Evolutionary conservation across 2,113 vertebrate species (phyloP).

Genomic region (Sisor rabdophorus): DNA sequence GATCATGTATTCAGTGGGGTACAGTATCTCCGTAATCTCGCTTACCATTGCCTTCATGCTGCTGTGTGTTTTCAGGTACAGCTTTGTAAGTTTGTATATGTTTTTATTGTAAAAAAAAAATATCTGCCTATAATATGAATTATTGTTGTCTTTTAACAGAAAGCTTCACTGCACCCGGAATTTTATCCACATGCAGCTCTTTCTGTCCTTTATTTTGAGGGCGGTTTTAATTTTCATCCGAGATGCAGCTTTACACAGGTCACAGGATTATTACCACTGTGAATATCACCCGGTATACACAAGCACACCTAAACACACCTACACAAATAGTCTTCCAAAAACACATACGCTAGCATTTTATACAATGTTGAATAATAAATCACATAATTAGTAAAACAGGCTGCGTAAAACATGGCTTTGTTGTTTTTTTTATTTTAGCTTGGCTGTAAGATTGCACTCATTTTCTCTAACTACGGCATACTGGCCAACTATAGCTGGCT

Average conservation of each 20-base stretch:
- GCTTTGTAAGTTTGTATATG: no score
- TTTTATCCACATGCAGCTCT: conserved; percentile 94
- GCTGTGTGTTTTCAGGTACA: conserved; percentile 50
- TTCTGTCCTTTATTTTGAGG: conserved; percentile 86
- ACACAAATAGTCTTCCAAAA: not conserved
- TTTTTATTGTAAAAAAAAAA: not conserved
- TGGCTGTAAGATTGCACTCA: conserved; percentile 83
- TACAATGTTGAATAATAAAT: no score
- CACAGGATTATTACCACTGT: conserved; percentile 71
- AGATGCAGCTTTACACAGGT: conserved; percentile 78
- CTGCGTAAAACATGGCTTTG: not conserved
- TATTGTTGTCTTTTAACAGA: conserved; percentile 59
- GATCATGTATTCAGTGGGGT: conserved; percentile 85
- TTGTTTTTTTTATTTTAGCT: conserved; percentile 61
- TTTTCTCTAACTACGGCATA: conserved; percentile 91
- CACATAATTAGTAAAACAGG: no score
- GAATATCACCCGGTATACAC: conserved; percentile 67
- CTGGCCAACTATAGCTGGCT: conserved; percentile 95
- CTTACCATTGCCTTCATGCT: conserved; percentile 76
- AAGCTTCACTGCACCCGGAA: conserved; percentile 90
- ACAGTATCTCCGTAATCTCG: conserved; percentile 79
- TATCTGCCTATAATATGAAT: not conserved
- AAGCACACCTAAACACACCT: conserved; percentile 8
- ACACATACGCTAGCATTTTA: not conserved
- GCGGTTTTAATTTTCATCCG: conserved; percentile 88